Conservation (phyloP, 37 sponge, comb jelly and placozoan species). For the Chondrilla cf. caribensis region DNA sequence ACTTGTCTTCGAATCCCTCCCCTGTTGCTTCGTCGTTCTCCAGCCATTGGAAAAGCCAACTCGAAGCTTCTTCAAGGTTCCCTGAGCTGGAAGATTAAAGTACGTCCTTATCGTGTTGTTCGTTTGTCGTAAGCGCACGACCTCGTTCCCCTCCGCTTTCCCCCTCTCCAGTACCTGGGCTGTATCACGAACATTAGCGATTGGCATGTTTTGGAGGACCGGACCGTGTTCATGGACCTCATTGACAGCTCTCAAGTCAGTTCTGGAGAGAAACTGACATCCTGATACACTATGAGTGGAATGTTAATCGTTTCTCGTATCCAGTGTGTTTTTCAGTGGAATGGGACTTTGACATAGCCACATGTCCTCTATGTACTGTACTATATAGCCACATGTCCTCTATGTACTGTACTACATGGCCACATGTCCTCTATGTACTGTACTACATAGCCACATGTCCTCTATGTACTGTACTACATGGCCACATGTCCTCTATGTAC, state of each 20-base stretch:
- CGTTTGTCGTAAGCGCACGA: neutral
- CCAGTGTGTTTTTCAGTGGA: too few relatives aligned
- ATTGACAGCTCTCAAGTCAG: conserved; percentile 73
- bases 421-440: too few relatives aligned
- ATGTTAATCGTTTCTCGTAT: too few relatives aligned
- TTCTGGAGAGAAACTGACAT: neutral
- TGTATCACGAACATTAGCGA: conserved; percentile 51
- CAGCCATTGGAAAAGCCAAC: conserved; percentile 27
- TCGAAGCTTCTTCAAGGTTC: conserved; percentile 19
- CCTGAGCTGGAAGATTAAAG: conserved; percentile 25
- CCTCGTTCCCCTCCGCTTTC: neutral
- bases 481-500: too few relatives aligned
- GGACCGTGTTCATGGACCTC: conserved; percentile 69
- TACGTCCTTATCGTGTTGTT: neutral
- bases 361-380: too few relatives aligned
- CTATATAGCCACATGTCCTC: too few relatives aligned
- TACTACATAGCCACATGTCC: too few relatives aligned
- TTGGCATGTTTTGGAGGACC: conserved; percentile 61
- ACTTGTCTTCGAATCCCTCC: too few relatives aligned
- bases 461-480: too few relatives aligned
- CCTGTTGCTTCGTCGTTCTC: neutral
- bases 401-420: too few relatives aligned
- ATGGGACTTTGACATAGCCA: too few relatives aligned
- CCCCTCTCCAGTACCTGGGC: conserved; percentile 65
- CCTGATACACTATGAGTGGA: too few relatives aligned